Evolutionary conservation across 2,888 invertebrate species (phyloP), one percentile per base, ranked within the genome.

Genomic region (Gandaritis pyraliata): DNA sequence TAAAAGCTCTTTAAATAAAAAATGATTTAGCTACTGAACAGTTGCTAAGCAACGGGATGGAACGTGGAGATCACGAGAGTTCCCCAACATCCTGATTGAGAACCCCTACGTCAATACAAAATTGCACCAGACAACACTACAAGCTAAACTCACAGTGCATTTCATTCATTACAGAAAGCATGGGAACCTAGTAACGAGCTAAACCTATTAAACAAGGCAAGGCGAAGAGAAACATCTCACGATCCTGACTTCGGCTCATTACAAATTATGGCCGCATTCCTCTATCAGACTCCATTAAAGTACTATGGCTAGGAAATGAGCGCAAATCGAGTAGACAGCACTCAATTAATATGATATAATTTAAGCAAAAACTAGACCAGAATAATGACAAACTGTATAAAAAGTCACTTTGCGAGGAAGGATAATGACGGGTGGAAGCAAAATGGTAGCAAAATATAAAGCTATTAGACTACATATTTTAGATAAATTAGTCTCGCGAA

Each of bases 181-280:
- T 90, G 90, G 85, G 90, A 90, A 89, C 82, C 73, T 74, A 75
- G 82, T 90, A 90, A 90, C 87, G 79, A 90, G 89, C 76, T 80
- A 72, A 82, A 83, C 83, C 82, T 87, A 87, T 89, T 88, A 88
- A 83, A 85, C 69, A 83, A 82, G 80, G 81, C 83, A 81, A 85
- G 85, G 83, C 88, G 88, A 85, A 87, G 83, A 88, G 87, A 86
- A 88, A 83, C 81, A 86, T 82, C 86, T 86, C 87, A 87, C 87
- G 87, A 91, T 87, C 86, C 86, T 83, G 75, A 78, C 88, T 64
- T 51, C 52, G 56, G 52, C 64, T 90, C 86, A 91, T 91, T 91
- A 91, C 91, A 89, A 90, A 91, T 92, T 90, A 91, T 90, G 85
- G 76, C 82, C 88, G 92, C 91, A 91, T 91, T 91, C 89, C 87